Percentiles rank a stretch among this genome's conserved stretches.
These are phyloP conservation scores for Ypsolopha scabrella DNA, from an alignment of 2,888 invertebrate genomes.

Conservation along the genomic window DNA sequence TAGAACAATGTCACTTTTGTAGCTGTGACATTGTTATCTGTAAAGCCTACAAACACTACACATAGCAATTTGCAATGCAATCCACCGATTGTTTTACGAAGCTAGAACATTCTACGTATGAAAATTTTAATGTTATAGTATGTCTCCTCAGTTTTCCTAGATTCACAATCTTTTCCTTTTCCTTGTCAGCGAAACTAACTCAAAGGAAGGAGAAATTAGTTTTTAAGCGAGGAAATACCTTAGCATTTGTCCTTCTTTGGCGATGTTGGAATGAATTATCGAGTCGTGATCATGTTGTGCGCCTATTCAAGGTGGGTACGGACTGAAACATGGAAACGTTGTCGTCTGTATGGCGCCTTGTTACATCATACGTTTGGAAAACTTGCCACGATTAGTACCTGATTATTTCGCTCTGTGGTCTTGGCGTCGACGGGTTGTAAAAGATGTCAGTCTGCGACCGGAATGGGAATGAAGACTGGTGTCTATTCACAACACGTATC, in stretches of 20 bases:
- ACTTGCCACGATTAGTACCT: slow-evolving; percentile 28
- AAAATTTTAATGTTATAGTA: no score
- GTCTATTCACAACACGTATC: slow-evolving; percentile 44
- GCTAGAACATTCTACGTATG: no score
- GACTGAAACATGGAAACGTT: slow-evolving; percentile 9
- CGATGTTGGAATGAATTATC: slow-evolving; percentile 1
- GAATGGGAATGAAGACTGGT: slow-evolving; percentile 36
- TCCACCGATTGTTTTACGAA: no score
- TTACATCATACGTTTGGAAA: slow-evolving; percentile 62
- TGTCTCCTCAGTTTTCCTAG: no score
- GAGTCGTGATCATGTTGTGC: slow-evolving; percentile 2
- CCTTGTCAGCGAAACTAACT: neutral
- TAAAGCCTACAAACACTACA: neutral
- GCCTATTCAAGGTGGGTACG: slow-evolving; percentile 3
- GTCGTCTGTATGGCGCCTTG: slow-evolving; percentile 50
- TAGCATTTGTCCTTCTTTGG: slow-evolving; percentile 1
- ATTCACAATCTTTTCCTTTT: neutral
- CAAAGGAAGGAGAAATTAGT: slow-evolving; percentile 1
- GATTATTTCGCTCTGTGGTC: slow-evolving; percentile 1
- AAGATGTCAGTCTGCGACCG: slow-evolving; percentile 29
- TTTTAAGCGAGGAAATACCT: neutral
- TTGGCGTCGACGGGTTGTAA: slow-evolving; percentile 7
- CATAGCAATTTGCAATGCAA: no score
- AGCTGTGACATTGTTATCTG: slow-evolving; percentile 15
- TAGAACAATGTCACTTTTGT: slow-evolving; percentile 17